phyloP scores from a whole-genome alignment of 2,888 invertebrate genomes.

The Zele albiditarsus region DNA sequence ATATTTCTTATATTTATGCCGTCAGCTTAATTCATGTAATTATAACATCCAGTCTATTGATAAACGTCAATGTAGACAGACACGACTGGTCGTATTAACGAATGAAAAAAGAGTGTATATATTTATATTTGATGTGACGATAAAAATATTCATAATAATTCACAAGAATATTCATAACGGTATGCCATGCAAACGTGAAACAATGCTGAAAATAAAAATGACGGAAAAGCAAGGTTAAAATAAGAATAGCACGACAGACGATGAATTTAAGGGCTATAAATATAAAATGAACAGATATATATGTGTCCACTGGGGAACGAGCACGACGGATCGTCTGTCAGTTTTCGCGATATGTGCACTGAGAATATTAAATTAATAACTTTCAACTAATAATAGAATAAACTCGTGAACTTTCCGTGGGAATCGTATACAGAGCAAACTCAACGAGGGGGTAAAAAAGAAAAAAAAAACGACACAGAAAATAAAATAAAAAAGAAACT shows the following conservation, averaged over 20 bases:
- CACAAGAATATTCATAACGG: too few relatives aligned
- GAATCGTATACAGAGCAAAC: neutral
- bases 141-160: too few relatives aligned
- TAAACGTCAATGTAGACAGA: too few relatives aligned
- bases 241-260: neutral
- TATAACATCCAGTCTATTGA: too few relatives aligned
- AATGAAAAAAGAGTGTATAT: too few relatives aligned
- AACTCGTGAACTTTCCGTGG: neutral
- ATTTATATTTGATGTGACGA: too few relatives aligned
- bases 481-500: neutral
- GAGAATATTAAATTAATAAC: neutral
- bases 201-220: neutral
- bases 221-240: too few relatives aligned
- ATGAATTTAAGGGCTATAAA: neutral
- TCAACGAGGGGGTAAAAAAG: neutral
- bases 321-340: constrained; percentile 40
- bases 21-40: too few relatives aligned
- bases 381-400: neutral
- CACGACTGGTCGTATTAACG: too few relatives aligned
- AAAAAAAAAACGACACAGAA: neutral
- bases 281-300: neutral
- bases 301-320: constrained; percentile 53
- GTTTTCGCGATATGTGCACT: constrained; percentile 19
- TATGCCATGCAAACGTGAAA: neutral
- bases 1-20: too few relatives aligned